Conservation (phyloP, 2,888 invertebrate species). For the Perithous albicinctus region DNA sequence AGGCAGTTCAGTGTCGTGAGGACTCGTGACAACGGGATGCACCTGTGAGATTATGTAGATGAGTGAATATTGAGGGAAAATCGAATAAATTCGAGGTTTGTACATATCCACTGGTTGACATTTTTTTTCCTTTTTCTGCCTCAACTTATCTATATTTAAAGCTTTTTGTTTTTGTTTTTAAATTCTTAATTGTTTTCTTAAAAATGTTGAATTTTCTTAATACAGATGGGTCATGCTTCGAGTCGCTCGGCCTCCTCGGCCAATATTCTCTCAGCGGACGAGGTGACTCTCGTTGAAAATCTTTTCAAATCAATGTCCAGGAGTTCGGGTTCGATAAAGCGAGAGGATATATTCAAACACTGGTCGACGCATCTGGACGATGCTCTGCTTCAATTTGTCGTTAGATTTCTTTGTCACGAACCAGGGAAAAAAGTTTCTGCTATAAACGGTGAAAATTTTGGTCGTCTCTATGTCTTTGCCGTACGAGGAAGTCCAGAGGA, state of each 20-base stretch:
- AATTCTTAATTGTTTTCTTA: too few relatives aligned
- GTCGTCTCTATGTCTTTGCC: constrained; percentile 81
- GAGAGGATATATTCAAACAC: constrained; percentile 83
- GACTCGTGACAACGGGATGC: neutral
- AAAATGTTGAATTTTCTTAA: neutral
- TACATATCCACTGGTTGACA: too few relatives aligned
- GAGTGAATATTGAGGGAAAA: neutral
- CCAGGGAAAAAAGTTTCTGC: constrained; percentile 81
- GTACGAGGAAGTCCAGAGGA: constrained; percentile 82
- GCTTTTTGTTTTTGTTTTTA: too few relatives aligned
- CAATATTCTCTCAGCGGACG: constrained; percentile 82
- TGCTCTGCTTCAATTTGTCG: constrained; percentile 80
- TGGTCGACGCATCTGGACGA: constrained; percentile 83
- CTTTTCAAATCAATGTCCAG: constrained; percentile 83
- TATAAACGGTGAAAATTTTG: constrained; percentile 82
- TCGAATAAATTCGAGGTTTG: constrained; percentile 41
- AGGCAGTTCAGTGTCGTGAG: neutral
- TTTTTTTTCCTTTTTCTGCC: too few relatives aligned
- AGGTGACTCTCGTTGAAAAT: constrained; percentile 82
- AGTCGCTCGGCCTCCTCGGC: constrained; percentile 81
- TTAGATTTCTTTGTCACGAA: constrained; percentile 82
- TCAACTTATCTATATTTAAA: too few relatives aligned
- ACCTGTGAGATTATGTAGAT: constrained; percentile 50
- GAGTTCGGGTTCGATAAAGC: constrained; percentile 83
- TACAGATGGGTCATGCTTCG: constrained; percentile 83